Base-by-base conservation (phyloP, 2,888 invertebrate genomes). In the Erynnis tages region DNA sequence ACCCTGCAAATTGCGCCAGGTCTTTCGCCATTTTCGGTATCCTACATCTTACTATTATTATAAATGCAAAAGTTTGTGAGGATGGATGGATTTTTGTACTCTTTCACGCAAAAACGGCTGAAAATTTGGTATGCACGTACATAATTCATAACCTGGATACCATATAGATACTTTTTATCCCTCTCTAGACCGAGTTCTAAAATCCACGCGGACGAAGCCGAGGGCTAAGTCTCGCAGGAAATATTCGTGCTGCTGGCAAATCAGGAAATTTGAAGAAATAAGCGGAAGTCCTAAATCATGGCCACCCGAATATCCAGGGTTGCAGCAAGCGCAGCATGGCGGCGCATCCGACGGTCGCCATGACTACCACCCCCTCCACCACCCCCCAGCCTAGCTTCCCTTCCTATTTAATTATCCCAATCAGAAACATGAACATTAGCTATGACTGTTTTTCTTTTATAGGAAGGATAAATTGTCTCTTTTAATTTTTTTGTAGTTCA, bases 311-410 rank as follows among this genome's bases (percentile, higher is more conserved):
- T 41, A 49, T 49, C 34, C 49, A 49, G 49, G 49, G 34, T n/a
- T 49, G 49, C 49, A 49, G 32, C 32, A 43, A 47, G 54, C 46
- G 47, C 60, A 63, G 63, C 65, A 63, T 63, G 63, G 58, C 59
- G 49, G 63, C 62, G 62, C 53, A 56, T 62, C 63, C 60, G 76
- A 66, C 70, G 76, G 85, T 84, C 66, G 68, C 66, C 82, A 86
- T 85, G 79, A 69, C 71, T 69, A 83, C 85, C 82, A 80, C 66
- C 82, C 74, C 73, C 75, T 69, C 64, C 54, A 49, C 53, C 58
- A 27, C 62, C 66, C 73, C 78, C 82, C 71, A 75, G 73, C 62
- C 62, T 2, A 21, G 21, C 21, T 29, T 25, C 23, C 41, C 34
- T 34, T 41, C 41, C 34, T 27, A 34, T 41, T 49, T 49, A 34